Percentiles rank a stretch among this genome's conserved stretches.
Conservation (phyloP, 2,113 vertebrate genomes). For the Cryptomyrus ogoouensis region DNA sequence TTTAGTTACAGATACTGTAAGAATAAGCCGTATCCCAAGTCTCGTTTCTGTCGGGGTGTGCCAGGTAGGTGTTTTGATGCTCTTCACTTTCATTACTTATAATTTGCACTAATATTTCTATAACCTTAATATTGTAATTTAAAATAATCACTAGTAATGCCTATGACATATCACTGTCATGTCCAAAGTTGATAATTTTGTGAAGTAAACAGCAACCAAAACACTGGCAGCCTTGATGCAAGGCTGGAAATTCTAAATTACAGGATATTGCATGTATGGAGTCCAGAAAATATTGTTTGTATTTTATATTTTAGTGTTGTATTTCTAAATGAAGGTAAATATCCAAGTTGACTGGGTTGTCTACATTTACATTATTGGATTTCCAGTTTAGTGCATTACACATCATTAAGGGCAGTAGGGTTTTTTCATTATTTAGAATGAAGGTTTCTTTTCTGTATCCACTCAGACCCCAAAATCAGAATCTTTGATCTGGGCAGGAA, state of each 20-base stretch:
- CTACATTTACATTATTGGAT: background rate
- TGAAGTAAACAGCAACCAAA: background rate
- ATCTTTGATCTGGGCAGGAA: slow-evolving; percentile 93
- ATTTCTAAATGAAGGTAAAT: background rate
- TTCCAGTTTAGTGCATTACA: background rate
- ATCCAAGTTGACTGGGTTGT: background rate
- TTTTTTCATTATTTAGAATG: background rate
- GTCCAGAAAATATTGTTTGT: background rate
- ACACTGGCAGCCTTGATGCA: background rate
- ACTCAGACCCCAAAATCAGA: slow-evolving; percentile 82
- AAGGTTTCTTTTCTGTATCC: background rate
- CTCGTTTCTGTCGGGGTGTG: slow-evolving; percentile 86
- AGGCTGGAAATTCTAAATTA: background rate
- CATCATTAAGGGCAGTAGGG: background rate
- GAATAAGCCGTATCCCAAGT: slow-evolving; percentile 90
- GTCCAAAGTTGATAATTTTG: background rate
- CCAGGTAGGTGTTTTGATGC: slow-evolving; percentile 65
- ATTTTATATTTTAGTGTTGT: background rate
- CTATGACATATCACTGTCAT: background rate
- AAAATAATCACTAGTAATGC: background rate
- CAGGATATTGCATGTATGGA: background rate
- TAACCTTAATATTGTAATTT: slow-evolving; percentile 42
- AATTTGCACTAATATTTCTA: background rate
- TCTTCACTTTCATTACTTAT: background rate
- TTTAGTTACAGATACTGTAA: slow-evolving; percentile 74